Percentiles rank a stretch among this genome's conserved stretches.
These are phyloP conservation scores for Zaprionus ornatus DNA, from an alignment of 1,140 invertebrate genomes.

Conservation along the genomic window DNA sequence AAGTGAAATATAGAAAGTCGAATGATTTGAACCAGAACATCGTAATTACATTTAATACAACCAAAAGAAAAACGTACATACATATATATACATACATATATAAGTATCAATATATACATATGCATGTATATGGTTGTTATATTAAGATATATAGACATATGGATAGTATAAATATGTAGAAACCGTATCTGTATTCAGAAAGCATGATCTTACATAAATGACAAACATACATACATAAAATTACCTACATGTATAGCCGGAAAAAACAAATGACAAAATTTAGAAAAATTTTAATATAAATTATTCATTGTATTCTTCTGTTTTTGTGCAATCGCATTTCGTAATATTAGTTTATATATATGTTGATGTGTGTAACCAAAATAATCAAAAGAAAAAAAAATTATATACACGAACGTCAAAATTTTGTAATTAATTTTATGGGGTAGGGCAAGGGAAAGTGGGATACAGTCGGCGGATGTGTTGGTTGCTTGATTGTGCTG, in stretches of 20 bases:
- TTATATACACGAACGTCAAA: conserved; percentile 83
- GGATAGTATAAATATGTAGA: conserved; percentile 25
- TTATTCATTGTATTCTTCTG: conserved; percentile 36
- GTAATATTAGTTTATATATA: conserved; percentile 54
- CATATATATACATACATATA: conserved; percentile 23
- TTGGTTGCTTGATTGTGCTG: neutral
- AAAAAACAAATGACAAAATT: conserved; percentile 32
- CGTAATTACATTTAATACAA: conserved; percentile 9
- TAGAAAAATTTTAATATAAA: conserved; percentile 20
- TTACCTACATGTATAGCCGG: conserved; percentile 21
- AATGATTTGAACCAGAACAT: conserved; percentile 17
- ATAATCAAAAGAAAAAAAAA: conserved; percentile 65
- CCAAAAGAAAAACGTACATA: conserved; percentile 22
- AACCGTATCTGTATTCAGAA: conserved; percentile 16
- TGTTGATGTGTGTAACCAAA: conserved; percentile 28
- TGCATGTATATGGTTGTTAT: conserved; percentile 25
- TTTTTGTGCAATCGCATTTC: conserved; percentile 68
- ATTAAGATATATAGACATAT: conserved; percentile 51
- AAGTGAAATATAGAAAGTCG: conserved; percentile 35
- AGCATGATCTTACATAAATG: conserved; percentile 37
- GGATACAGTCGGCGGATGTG: neutral
- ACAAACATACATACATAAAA: conserved; percentile 11
- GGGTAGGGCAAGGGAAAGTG: neutral
- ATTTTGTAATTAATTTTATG: conserved; percentile 44
- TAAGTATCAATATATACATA: conserved; percentile 41